phyloP scores from a whole-genome alignment of 2,888 invertebrate genomes.

The Drosophila sordidula region DNA sequence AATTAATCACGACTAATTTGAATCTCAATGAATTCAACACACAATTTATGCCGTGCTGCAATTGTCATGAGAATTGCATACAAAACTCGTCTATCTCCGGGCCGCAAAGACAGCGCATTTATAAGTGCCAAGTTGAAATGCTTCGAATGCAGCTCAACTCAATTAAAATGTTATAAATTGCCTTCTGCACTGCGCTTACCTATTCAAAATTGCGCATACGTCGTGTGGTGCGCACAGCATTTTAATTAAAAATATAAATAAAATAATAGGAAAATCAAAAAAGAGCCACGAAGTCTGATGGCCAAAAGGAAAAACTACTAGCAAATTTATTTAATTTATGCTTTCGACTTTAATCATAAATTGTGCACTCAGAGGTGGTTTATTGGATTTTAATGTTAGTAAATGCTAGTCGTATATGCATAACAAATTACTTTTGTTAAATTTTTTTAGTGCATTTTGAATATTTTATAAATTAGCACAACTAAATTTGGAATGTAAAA shows the following conservation, averaged over 20 bases:
- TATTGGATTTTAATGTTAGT: constrained; percentile 3
- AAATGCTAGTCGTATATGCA: constrained; percentile 7
- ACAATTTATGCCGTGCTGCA: constrained; percentile 35
- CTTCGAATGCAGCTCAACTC: constrained; percentile 40
- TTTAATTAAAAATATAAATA: constrained; percentile 40
- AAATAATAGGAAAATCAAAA: constrained; percentile 10
- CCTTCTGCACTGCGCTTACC: constrained; percentile 16
- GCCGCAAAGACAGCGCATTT: constrained; percentile 24
- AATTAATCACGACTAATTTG: constrained; percentile 58
- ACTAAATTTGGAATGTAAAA: not conserved
- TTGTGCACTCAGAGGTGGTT: constrained; percentile 17
- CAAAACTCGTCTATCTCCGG: constrained; percentile 14
- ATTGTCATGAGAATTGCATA: constrained; percentile 48
- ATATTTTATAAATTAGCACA: not conserved
- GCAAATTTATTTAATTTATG: constrained; percentile 46
- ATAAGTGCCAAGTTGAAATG: constrained; percentile 36
- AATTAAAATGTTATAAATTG: constrained; percentile 56
- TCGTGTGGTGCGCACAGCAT: constrained; percentile 47
- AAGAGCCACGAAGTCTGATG: constrained; percentile 31
- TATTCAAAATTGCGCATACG: constrained; percentile 58
- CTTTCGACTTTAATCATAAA: constrained; percentile 36
- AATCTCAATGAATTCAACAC: constrained; percentile 44
- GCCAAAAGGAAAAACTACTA: constrained; percentile 35
- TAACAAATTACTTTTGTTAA: not conserved
- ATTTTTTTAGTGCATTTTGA: not conserved